Evolutionary conservation across 2,113 vertebrate genomes (phyloP).

Genomic region (Gulo gulo): DNA sequence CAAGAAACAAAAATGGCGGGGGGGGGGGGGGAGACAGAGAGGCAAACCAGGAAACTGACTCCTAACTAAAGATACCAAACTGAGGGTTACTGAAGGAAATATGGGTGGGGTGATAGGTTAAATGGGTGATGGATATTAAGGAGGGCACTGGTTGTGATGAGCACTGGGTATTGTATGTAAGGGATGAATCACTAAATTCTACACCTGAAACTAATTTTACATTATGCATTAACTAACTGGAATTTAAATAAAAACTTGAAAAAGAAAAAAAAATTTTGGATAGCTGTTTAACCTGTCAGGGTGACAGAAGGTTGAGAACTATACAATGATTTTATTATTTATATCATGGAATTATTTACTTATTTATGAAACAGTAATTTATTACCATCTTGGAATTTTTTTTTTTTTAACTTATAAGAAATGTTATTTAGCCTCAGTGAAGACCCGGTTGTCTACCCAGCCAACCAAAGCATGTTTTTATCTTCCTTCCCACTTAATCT

Average conservation of each 20-base stretch:
- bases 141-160: not conserved
- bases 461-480: not conserved
- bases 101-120: not conserved
- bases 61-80: not conserved
- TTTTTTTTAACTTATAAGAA: conserved; percentile 6
- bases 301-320: not conserved
- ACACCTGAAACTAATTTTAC: not conserved
- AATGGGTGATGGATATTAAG: not conserved
- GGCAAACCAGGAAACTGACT: not conserved
- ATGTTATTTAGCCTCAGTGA: not conserved
- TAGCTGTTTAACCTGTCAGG: not conserved
- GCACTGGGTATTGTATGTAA: not conserved
- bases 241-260: not conserved
- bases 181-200: not conserved
- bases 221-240: not conserved
- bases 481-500: not conserved
- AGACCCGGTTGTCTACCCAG: not conserved
- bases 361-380: not conserved
- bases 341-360: not conserved
- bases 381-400: not conserved
- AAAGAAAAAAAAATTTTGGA: not conserved
- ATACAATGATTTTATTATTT: not conserved
- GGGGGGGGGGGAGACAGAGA: not conserved
- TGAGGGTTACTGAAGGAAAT: not conserved
- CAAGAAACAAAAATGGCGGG: not conserved